Evolutionary conservation across 2,113 vertebrate genomes (phyloP).

Genomic region (Larimichthys crocea): DNA sequence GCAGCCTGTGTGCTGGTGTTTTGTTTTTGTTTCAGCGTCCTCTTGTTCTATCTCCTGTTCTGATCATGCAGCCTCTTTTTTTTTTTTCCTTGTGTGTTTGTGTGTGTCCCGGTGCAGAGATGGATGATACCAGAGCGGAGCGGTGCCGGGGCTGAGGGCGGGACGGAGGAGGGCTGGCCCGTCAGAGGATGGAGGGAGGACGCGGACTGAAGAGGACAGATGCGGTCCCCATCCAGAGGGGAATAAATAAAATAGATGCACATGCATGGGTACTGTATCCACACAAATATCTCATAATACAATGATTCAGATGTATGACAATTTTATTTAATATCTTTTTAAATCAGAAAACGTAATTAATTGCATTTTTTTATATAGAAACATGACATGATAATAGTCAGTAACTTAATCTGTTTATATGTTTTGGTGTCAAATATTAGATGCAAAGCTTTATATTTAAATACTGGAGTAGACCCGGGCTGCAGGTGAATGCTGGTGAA

Average conservation of each 20-base stretch:
- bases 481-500: not conserved
- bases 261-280: no score
- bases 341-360: no score
- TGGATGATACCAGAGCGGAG: constrained; percentile 29
- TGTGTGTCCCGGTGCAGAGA: constrained; percentile 45
- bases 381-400: no score
- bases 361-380: no score
- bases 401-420: not conserved
- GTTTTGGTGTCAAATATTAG: not conserved
- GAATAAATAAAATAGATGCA: not conserved
- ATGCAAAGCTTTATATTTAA: not conserved
- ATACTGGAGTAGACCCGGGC: not conserved
- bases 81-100: constrained; percentile 10
- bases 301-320: no score
- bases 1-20: not conserved
- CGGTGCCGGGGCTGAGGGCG: constrained; percentile 31
- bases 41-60: constrained; percentile 5
- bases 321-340: no score
- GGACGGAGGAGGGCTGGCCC: constrained; percentile 59
- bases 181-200: constrained; percentile 47
- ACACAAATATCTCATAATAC: no score
- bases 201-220: constrained; percentile 24
- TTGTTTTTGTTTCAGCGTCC: not conserved
- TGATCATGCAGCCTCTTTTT: constrained; percentile 29
- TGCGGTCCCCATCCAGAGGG: constrained; percentile 12